Percentiles rank a stretch among this genome's conserved stretches.
Conservation (phyloP, 2,113 vertebrate species). For the Nothocercus julius region DNA sequence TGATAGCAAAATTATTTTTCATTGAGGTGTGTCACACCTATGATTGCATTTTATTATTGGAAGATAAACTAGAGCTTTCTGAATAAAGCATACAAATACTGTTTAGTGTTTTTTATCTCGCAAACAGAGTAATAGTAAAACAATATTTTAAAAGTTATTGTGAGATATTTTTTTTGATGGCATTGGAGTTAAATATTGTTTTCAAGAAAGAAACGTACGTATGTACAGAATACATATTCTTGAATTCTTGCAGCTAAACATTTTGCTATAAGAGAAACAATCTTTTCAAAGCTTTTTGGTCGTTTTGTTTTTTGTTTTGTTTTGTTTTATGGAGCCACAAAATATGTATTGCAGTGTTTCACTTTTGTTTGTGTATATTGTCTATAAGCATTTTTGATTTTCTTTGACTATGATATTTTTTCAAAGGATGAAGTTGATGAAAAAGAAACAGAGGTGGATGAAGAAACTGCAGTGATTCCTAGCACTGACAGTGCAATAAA, state of each 20-base stretch:
- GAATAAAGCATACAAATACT: neutral
- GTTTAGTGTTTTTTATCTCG: neutral
- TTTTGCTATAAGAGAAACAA: neutral
- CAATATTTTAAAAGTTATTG: neutral
- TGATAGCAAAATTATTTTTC: neutral
- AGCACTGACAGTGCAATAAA: slow-evolving; percentile 70
- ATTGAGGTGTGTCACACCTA: neutral
- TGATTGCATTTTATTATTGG: neutral
- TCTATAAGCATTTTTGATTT: slow-evolving; percentile 37
- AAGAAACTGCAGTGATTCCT: slow-evolving; percentile 63
- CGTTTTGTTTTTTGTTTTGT: neutral
- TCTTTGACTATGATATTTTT: slow-evolving; percentile 57
- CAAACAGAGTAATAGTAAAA: neutral
- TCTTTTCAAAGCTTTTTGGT: neutral
- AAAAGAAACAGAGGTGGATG: slow-evolving; percentile 59
- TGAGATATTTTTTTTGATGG: neutral
- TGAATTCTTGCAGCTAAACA: neutral
- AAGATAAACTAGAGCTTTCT: neutral
- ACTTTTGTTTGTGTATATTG: neutral
- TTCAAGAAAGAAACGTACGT: neutral
- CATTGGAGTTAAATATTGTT: neutral
- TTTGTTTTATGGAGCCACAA: neutral
- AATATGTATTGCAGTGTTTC: neutral
- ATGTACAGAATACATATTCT: neutral
- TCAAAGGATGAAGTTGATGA: slow-evolving; percentile 77